Evolutionary conservation across 1,140 invertebrate species (phyloP).

Genomic region (Cydia splendana): DNA sequence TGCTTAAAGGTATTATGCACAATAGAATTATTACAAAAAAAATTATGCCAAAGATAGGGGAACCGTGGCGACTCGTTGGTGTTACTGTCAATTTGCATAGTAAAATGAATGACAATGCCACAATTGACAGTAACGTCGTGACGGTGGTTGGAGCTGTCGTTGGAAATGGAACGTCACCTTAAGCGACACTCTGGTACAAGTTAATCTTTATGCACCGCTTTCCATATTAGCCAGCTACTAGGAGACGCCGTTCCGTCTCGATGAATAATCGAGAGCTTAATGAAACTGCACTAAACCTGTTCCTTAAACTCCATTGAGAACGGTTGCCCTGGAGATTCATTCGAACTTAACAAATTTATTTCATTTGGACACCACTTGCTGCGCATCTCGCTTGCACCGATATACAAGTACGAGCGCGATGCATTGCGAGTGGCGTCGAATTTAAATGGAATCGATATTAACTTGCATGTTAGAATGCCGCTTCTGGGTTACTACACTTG

Average conservation of each 20-base stretch:
- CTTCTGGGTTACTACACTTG: slow-evolving; percentile 40
- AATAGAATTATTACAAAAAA: too few species aligned
- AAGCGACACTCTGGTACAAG: neutral
- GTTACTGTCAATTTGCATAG: too few species aligned
- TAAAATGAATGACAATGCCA: too few species aligned
- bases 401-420: neutral
- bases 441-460: neutral
- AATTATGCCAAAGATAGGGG: too few species aligned
- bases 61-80: too few species aligned
- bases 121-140: too few species aligned
- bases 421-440: neutral
- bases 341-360: neutral
- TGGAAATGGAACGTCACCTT: too few species aligned
- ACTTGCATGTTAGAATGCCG: neutral
- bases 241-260: neutral
- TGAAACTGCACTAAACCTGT: slow-evolving; percentile 12
- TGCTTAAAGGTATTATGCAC: too few species aligned
- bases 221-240: neutral
- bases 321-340: neutral
- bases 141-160: too few species aligned
- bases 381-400: neutral
- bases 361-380: neutral
- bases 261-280: slow-evolving; percentile 22
- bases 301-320: slow-evolving; percentile 26
- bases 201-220: neutral